phyloP scores from a whole-genome alignment of 1,140 invertebrate species.

The Drosophila hydei region DNA sequence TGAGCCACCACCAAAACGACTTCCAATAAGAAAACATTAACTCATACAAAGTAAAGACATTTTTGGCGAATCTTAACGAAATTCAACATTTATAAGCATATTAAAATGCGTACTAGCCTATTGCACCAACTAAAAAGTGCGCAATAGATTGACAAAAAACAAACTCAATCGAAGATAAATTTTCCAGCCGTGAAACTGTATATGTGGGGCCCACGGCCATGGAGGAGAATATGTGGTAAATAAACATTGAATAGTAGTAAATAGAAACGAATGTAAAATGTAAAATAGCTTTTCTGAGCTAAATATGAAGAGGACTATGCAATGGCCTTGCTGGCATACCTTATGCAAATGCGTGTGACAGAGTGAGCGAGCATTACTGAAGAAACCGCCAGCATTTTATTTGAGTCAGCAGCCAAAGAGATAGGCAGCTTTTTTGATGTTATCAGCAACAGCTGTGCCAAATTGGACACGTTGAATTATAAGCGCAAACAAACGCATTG shows the following conservation, averaged over 20 bases:
- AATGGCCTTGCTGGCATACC: conserved; percentile 37
- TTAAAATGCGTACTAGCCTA: conserved; percentile 29
- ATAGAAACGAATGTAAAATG: conserved; percentile 21
- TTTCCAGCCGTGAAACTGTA: conserved; percentile 17
- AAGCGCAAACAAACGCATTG: conserved; percentile 40
- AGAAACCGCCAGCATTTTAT: conserved; percentile 6
- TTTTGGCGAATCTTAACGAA: conserved; percentile 35
- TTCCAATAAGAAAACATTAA: conserved; percentile 49
- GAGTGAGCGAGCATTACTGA: conserved; percentile 6
- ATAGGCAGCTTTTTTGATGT: conserved; percentile 28
- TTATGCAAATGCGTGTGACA: conserved; percentile 14
- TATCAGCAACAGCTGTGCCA: conserved; percentile 62
- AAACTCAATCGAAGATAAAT: conserved; percentile 10
- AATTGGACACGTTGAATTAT: conserved; percentile 64
- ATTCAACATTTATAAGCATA: conserved; percentile 12
- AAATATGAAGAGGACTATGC: conserved; percentile 16
- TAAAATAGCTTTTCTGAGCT: conserved; percentile 8
- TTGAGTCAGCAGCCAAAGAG: conserved; percentile 36
- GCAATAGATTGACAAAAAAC: conserved; percentile 23
- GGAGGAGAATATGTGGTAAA: conserved; percentile 83
- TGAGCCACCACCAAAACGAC: conserved; percentile 24
- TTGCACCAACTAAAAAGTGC: conserved; percentile 16
- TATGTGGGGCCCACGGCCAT: conserved; percentile 49
- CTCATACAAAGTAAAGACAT: conserved; percentile 37
- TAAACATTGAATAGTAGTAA: conserved; percentile 43